Evolutionary conservation across 2,797 vertebrate genomes (phyloP).

Genomic region (Glyptemys insculpta): DNA sequence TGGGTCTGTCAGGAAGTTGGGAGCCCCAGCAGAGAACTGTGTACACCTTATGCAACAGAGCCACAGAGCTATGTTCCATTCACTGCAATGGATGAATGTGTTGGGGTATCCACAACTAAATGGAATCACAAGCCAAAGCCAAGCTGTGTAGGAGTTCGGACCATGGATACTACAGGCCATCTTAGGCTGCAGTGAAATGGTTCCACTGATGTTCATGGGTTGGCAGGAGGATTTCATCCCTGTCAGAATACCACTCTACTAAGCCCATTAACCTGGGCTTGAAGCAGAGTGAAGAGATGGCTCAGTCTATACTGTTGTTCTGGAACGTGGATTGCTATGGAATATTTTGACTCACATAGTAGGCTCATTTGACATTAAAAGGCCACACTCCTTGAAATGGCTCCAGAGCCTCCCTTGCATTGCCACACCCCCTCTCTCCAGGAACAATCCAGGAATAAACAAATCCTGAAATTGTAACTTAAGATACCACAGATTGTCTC

Average conservation of each 20-base stretch:
- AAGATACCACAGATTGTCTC: neutral
- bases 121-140: neutral
- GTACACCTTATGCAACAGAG: neutral
- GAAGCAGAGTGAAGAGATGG: neutral
- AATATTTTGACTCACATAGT: neutral
- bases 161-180: neutral
- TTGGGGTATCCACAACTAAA: neutral
- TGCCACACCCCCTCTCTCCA: neutral
- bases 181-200: neutral
- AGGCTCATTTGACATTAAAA: accelerated
- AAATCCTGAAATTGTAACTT: neutral
- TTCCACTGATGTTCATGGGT: neutral
- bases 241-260: neutral
- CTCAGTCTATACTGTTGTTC: neutral
- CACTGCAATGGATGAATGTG: neutral
- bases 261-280: neutral
- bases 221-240: neutral
- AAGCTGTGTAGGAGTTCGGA: neutral
- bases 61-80: neutral
- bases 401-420: neutral
- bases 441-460: neutral
- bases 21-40: neutral
- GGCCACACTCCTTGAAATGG: neutral
- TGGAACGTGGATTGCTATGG: neutral
- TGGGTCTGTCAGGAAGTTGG: neutral